These are phyloP conservation scores for Ferdinandea cuprea DNA, from an alignment of 2,888 invertebrate genomes.

Conservation along the genomic window DNA sequence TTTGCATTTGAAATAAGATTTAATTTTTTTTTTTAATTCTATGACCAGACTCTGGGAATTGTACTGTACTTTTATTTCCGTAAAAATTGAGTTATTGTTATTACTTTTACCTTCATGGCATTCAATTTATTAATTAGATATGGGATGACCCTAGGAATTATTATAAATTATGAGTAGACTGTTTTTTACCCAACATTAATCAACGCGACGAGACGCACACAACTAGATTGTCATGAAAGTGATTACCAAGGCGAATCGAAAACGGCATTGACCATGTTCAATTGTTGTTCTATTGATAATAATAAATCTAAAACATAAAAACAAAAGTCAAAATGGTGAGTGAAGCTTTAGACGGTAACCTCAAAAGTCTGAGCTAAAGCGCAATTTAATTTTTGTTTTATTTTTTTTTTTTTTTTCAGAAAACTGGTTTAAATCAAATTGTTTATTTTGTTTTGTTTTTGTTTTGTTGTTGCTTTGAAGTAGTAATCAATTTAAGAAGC, in stretches of 20 bases:
- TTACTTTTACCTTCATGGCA: slow-evolving; percentile 44
- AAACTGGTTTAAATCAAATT: slow-evolving; percentile 22
- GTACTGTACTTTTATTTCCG: too few relatives aligned
- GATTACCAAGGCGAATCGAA: slow-evolving; percentile 22
- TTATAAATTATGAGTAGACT: slow-evolving; percentile 16
- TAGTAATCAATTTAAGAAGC: background rate
- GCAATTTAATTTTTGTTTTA: slow-evolving; percentile 16
- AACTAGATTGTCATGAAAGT: slow-evolving; percentile 12
- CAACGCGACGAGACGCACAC: too few relatives aligned
- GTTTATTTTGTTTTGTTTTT: background rate
- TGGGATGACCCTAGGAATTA: slow-evolving; percentile 30
- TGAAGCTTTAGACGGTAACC: too few relatives aligned
- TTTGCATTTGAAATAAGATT: slow-evolving; percentile 29
- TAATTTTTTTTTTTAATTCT: background rate
- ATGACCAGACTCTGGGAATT: background rate
- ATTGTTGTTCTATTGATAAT: slow-evolving; percentile 39
- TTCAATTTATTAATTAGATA: background rate
- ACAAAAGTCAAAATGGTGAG: slow-evolving; percentile 12
- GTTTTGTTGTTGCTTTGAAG: background rate
- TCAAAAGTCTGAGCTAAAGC: slow-evolving; percentile 3
- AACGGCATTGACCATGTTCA: slow-evolving; percentile 39
- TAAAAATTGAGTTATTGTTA: slow-evolving; percentile 44
- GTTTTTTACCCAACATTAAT: background rate
- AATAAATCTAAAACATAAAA: background rate
- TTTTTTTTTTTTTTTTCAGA: background rate